Conservation (phyloP, 2,113 vertebrate genomes). For the Pycnonotus jocosus region DNA sequence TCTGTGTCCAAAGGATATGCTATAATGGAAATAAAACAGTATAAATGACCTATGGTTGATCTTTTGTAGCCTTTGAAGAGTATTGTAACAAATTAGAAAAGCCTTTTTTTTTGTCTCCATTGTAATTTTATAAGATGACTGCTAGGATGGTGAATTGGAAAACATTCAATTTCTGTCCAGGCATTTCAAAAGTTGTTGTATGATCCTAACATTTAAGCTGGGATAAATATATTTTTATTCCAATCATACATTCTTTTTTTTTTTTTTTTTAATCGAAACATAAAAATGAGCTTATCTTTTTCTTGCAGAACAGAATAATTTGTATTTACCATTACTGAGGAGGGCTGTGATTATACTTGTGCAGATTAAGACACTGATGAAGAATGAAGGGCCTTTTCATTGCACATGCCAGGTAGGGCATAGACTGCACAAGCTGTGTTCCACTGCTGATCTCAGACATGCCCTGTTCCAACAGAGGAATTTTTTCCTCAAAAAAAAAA, state of each 20-base stretch:
- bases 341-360: slow-evolving; percentile 44
- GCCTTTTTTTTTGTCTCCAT: accelerated
- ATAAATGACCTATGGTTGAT: background rate
- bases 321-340: slow-evolving; percentile 55
- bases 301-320: slow-evolving; percentile 57
- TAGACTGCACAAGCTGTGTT: background rate
- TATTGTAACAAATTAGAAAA: background rate
- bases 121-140: background rate
- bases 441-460: background rate
- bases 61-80: background rate
- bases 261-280: slow-evolving; percentile 35
- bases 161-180: background rate
- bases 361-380: slow-evolving; percentile 67
- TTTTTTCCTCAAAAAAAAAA: too few relatives aligned
- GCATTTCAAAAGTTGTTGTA: background rate
- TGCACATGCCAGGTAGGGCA: background rate
- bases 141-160: background rate
- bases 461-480: background rate
- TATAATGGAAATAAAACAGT: background rate
- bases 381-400: slow-evolving; percentile 52
- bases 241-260: background rate
- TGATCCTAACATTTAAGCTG: background rate
- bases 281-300: slow-evolving; percentile 66
- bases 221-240: slow-evolving; percentile 10
- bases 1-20: background rate